A percentile compares a stretch with the other conserved stretches of the same genome.
phyloP scores from a whole-genome alignment of 1,140 invertebrate genomes.

The Bombus pascuorum region DNA sequence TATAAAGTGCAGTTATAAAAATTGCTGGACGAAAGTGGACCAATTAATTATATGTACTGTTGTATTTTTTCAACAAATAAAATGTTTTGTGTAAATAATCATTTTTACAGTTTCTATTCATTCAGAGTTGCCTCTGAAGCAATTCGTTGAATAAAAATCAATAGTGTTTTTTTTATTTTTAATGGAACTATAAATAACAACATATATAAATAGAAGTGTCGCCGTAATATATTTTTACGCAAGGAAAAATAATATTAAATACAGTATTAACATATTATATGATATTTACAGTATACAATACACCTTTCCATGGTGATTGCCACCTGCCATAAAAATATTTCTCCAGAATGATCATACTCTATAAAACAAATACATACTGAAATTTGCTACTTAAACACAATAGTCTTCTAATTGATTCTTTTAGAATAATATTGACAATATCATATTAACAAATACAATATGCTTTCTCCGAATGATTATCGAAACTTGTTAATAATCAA shows the following conservation, averaged over 20 bases:
- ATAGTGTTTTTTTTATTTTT: slow-evolving; percentile 63
- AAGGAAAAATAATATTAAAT: slow-evolving; percentile 67
- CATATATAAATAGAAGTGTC: slow-evolving; percentile 69
- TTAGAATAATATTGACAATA: neutral
- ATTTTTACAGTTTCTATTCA: neutral
- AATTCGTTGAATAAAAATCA: neutral
- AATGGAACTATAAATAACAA: slow-evolving; percentile 71
- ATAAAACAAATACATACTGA: slow-evolving; percentile 17
- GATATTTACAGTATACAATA: slow-evolving; percentile 67
- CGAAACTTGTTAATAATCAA: neutral
- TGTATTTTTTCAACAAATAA: slow-evolving; percentile 32
- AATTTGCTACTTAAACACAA: slow-evolving; percentile 14
- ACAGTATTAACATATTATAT: slow-evolving; percentile 68
- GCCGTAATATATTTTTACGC: slow-evolving; percentile 57
- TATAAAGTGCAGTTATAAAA: neutral
- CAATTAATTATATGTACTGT: neutral
- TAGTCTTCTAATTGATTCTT: neutral
- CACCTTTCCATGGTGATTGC: neutral
- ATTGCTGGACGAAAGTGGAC: neutral
- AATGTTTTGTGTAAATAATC: neutral
- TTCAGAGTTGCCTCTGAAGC: neutral
- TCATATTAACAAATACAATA: slow-evolving; percentile 12
- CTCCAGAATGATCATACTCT: neutral
- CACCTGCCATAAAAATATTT: slow-evolving; percentile 14
- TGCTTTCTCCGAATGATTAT: neutral